phyloP scores from a whole-genome alignment of 2,113 vertebrate genomes.

The crab-eating macaque (Macaca fascicularis) region T2T-MFA8v1.1 NC_088381.1:74299001-74299500 shows the following conservation, averaged over 20 bases:
- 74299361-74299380: no score
- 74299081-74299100: neutral
- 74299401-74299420: no score
- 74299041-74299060: neutral
- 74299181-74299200: neutral
- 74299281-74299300: neutral
- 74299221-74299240: neutral
- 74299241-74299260: neutral
- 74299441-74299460: no score
- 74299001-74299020: neutral
- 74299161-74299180: no score
- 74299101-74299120: neutral
- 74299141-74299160: no score
- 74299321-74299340: neutral
- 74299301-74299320: neutral
- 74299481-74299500: no score
- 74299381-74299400: no score
- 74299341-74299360: neutral
- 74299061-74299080: constrained; percentile 25
- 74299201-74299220: neutral
- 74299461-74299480: no score
- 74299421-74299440: no score
- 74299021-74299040: neutral
- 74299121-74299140: neutral
- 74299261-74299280: neutral